Evolutionary conservation across 2,113 vertebrate species (phyloP).

Genomic region (Columba janthina): DNA sequence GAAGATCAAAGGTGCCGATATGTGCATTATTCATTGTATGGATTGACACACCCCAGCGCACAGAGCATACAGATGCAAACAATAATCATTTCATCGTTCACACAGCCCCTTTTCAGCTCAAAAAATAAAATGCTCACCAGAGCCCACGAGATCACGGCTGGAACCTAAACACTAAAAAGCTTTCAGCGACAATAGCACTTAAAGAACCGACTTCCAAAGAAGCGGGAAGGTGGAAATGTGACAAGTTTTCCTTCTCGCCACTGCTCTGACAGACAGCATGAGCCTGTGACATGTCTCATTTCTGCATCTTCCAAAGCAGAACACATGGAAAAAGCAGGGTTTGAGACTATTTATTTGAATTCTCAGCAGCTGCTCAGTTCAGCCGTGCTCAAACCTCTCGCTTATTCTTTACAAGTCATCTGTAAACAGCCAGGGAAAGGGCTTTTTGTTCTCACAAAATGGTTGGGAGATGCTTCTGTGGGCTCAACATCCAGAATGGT

Average conservation of each 20-base stretch:
- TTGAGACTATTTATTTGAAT: neutral
- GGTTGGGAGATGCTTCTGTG: neutral
- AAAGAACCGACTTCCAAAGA: neutral
- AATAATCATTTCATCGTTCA: neutral
- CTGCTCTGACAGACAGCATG: neutral
- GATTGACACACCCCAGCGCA: neutral
- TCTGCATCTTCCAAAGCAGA: neutral
- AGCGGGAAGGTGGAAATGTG: neutral
- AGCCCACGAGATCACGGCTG: neutral
- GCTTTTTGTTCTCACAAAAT: constrained; percentile 40
- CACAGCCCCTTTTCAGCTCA: neutral
- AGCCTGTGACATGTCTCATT: rapidly evolving
- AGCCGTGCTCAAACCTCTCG: neutral
- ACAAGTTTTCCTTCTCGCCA: neutral
- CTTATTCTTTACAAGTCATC: constrained; percentile 52
- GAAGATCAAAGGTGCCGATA: neutral
- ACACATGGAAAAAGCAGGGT: neutral
- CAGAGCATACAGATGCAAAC: neutral
- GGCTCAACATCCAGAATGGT: neutral
- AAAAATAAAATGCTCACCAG: neutral
- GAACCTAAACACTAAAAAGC: neutral
- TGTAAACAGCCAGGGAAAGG: constrained; percentile 39
- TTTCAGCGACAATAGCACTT: neutral
- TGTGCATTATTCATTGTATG: neutral
- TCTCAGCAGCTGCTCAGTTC: neutral